phyloP scores from a whole-genome alignment of 2,797 vertebrate genomes.

The Streptopelia turtur region DNA sequence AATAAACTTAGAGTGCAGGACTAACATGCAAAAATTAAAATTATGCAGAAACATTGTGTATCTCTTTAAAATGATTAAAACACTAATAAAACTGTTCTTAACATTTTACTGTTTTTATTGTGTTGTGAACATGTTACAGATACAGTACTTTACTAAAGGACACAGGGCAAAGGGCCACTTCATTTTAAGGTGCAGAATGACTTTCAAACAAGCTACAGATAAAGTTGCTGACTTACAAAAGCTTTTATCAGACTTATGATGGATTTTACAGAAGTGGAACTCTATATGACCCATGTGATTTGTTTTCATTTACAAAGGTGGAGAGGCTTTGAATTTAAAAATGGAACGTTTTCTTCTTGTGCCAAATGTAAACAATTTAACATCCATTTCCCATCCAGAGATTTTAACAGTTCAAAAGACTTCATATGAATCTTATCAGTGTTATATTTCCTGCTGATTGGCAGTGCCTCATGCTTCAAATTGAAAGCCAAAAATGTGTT shows the following conservation, averaged over 20 bases:
- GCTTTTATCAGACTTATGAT: conserved; percentile 74
- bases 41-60: not conserved
- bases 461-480: conserved; percentile 71
- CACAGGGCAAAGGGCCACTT: conserved; percentile 7
- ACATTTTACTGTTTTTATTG: not conserved
- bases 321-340: conserved; percentile 79
- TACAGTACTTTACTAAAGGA: conserved; percentile 40
- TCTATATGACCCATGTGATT: conserved; percentile 73
- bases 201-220: conserved; percentile 72
- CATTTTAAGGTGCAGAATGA: conserved; percentile 61
- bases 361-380: conserved; percentile 82
- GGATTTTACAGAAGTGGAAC: conserved; percentile 73
- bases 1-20: not conserved
- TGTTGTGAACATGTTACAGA: not conserved
- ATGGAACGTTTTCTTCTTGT: conserved; percentile 78
- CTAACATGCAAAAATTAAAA: not conserved
- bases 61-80: not conserved
- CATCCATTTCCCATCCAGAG: conserved; percentile 76
- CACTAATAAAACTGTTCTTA: not conserved
- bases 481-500: conserved; percentile 77
- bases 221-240: conserved; percentile 73
- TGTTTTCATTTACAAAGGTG: conserved; percentile 78
- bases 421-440: conserved; percentile 81
- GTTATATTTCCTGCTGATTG: conserved; percentile 81
- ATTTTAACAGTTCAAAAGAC: conserved; percentile 80